Conservation (phyloP, 2,888 invertebrate genomes). For the Plagodis dolabraria region DNA sequence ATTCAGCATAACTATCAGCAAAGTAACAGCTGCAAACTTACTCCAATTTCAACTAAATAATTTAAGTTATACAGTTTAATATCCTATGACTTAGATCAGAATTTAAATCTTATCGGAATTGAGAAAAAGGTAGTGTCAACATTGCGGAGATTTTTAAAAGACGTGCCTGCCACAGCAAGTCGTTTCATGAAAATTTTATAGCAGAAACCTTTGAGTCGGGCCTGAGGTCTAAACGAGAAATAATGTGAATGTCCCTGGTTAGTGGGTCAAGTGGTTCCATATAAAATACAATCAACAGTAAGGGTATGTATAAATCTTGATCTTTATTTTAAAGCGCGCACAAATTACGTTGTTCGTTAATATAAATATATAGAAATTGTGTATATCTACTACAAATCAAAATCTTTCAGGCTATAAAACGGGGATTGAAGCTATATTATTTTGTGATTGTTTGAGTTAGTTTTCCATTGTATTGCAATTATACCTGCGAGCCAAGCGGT, state of each 20-base stretch:
- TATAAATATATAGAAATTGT: too few relatives aligned
- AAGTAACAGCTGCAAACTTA: conserved; percentile 34
- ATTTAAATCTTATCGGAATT: conserved; percentile 44
- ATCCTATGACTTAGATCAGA: conserved; percentile 25
- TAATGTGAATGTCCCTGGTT: conserved; percentile 67
- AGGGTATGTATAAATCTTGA: conserved; percentile 3
- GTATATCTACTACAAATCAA: too few relatives aligned
- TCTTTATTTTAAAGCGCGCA: too few relatives aligned
- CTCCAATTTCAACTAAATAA: conserved; percentile 42
- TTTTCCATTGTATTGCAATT: too few relatives aligned
- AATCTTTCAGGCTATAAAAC: too few relatives aligned
- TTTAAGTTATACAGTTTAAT: conserved; percentile 42
- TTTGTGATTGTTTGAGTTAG: too few relatives aligned
- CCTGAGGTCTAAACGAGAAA: conserved; percentile 61
- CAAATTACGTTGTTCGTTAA: too few relatives aligned
- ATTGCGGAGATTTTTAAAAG: conserved; percentile 57
- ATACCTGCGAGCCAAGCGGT: too few relatives aligned
- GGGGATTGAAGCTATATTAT: too few relatives aligned
- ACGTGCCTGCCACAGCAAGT: conserved; percentile 50
- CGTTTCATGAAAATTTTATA: conserved; percentile 67
- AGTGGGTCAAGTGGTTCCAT: conserved; percentile 65
- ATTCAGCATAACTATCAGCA: conserved; percentile 38
- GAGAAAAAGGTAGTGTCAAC: conserved; percentile 46
- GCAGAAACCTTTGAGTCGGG: conserved; percentile 62
- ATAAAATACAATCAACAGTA: conserved; percentile 16